phyloP scores from a whole-genome alignment of 1,140 invertebrate genomes.

The Caerostris extrusa region DNA sequence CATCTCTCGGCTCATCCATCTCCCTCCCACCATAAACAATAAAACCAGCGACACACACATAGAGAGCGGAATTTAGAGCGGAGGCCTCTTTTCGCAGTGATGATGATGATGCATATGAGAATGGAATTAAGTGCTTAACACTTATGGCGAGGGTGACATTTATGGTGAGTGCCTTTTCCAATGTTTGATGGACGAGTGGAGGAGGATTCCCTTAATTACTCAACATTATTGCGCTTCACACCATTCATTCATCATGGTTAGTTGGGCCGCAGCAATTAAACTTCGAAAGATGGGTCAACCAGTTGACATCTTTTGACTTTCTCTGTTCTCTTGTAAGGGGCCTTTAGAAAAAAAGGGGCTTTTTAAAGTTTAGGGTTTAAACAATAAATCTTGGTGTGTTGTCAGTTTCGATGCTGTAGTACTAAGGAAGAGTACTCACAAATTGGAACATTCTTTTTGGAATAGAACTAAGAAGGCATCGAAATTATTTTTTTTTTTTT shows the following conservation, averaged over 20 bases:
- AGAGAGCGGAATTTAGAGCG: background rate
- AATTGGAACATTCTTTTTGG: no score
- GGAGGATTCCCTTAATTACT: constrained; percentile 1
- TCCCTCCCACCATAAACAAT: no score
- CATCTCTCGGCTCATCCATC: no score
- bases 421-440: no score
- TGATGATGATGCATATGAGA: background rate
- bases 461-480: no score
- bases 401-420: no score
- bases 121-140: background rate
- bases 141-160: background rate
- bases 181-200: constrained; percentile 9
- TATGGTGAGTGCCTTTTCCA: background rate
- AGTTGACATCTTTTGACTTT: background rate
- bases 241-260: background rate
- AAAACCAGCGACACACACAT: background rate
- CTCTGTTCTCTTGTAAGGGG: background rate
- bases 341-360: no score
- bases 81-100: background rate
- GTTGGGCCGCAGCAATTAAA: background rate
- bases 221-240: background rate
- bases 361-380: no score
- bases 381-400: no score
- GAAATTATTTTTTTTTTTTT: no score
- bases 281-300: background rate